A percentile compares a stretch with the other conserved stretches of the same genome.
Evolutionary conservation across 2,797 vertebrate genomes (phyloP).

Genomic region (Cryptoblepharus egeriae): DNA sequence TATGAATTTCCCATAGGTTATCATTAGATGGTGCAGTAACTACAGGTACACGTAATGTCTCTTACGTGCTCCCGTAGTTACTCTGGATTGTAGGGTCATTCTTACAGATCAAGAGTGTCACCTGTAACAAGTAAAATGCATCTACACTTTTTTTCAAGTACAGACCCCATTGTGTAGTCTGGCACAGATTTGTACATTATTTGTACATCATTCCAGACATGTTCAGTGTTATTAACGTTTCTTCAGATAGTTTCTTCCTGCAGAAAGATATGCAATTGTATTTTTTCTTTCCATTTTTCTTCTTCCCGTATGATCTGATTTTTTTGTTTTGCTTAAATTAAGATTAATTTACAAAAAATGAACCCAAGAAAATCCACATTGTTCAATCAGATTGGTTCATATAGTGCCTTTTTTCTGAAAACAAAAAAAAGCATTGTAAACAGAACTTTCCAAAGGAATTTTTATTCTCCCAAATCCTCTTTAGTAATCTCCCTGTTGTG

Average conservation of each 20-base stretch:
- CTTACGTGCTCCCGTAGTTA: no score
- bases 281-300: not conserved
- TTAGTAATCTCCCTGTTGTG: not conserved
- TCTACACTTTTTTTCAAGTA: conserved; percentile 6
- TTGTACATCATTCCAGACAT: no score
- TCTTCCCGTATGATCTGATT: not conserved
- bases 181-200: conserved; percentile 43
- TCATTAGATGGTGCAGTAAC: no score
- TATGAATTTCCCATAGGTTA: no score
- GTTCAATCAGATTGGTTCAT: not conserved
- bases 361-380: not conserved
- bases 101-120: conserved; percentile 34
- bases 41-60: no score
- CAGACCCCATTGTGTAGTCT: conserved; percentile 37
- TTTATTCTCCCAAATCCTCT: not conserved
- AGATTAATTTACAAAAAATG: not conserved
- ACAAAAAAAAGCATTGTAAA: not conserved
- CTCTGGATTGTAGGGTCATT: no score
- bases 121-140: conserved; percentile 27
- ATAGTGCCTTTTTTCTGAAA: not conserved
- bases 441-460: not conserved
- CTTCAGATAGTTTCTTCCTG: conserved; percentile 38
- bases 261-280: not conserved
- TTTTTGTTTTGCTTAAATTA: not conserved
- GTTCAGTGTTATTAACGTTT: conserved; percentile 41